Base-by-base conservation (phyloP, 2,113 vertebrate genomes). In the Cinclus cinclus region DNA sequence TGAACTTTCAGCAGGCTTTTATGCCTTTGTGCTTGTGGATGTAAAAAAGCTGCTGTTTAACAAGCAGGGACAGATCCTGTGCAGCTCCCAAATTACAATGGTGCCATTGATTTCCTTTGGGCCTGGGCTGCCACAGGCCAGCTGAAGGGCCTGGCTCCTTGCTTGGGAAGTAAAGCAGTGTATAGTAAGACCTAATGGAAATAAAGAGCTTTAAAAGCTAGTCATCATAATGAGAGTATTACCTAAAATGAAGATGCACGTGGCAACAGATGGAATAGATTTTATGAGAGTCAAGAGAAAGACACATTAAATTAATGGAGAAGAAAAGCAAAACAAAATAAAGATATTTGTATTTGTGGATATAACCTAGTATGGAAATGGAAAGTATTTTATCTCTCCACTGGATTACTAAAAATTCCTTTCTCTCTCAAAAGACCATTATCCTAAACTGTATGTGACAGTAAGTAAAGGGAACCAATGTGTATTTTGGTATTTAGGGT, bases 21-120 rank as follows among this genome's bases (percentile, higher is more conserved):
- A 68, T 89, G 69, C 65, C 28, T 87, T n/a, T 0, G 12, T 77
- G 92, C 73, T 39, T 86, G 71, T 60, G 52, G 83, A 96, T 0
- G 0, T 92, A 30, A 70, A 78, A 96, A 92, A 91, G 83, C 92
- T 96, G 96, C 91, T 86, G 76, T 75, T 91, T 25, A 71, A 33
- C 59, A 77, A 67, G 91, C 89, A 78, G 64, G 60, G 80, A 60
- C 94, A 90, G 94, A 55, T 78, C 83, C 47, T 74, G 55, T 22
- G 76, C 27, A 15, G 76, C 80, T 42, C 73, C 42, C 30, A 44
- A 41, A 47, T 87, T 15, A 97, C 73, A 95, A 7, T 71, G 83
- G 56, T 59, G 76, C 91, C 77, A 79, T 94, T 97, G 95, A 95
- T 91, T 68, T 33, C 87, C 11, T 33, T 33, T 47, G 91, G 59